Base-by-base conservation (phyloP, 1,140 invertebrate genomes). In the Phthorimaea operculella region DNA sequence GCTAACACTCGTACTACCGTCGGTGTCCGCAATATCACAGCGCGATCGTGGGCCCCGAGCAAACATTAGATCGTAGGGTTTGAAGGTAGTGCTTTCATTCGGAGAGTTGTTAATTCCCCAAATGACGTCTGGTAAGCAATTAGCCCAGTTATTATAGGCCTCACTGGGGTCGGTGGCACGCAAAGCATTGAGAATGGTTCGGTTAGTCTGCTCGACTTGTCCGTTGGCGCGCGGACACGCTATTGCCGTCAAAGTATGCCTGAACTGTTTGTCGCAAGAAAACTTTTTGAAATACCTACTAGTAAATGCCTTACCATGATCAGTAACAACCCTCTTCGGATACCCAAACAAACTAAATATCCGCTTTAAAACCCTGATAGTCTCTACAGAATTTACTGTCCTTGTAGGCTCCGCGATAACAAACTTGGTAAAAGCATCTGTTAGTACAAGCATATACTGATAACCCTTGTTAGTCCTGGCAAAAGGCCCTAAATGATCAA, bases 341-440 rank as follows among this genome's bases (percentile, higher is more conserved):
- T 45, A 45, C 5, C 36, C 53, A 28, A 54, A 54, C 53, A 47
- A 9, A 47, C 15, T 21, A 47, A 54, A 54, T 47, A 54, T 18
- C 36, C 33, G 6, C 15, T 47, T 15, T 9, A 47, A 14, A 15
- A 47, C 36, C 47, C 16, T 47, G 12, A 53, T 17, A 6, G 36
- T 45, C 45, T 54, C 52, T 15, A 44, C 21, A 17, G 52, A 54
- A 8, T 33, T 54, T 18, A n/a, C 7, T 12, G 52, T 53, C 5
- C 52, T 7, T 5, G 52, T 9, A 33, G 52, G 33, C n/a, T 39
- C 5, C 5, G 52, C 52, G 10, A 36, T 39, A 5, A 53, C 52
- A 53, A 53, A 82, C 34, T 81, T 79, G 0, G 63, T 59, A 63
- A 79, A 81, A 6, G 57, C 64, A 60, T 79, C 74, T 2, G 71